A percentile compares a stretch with the other conserved stretches of the same genome.
Conservation (phyloP, 1,140 invertebrate species). For the Drosophila ambigua region DNA sequence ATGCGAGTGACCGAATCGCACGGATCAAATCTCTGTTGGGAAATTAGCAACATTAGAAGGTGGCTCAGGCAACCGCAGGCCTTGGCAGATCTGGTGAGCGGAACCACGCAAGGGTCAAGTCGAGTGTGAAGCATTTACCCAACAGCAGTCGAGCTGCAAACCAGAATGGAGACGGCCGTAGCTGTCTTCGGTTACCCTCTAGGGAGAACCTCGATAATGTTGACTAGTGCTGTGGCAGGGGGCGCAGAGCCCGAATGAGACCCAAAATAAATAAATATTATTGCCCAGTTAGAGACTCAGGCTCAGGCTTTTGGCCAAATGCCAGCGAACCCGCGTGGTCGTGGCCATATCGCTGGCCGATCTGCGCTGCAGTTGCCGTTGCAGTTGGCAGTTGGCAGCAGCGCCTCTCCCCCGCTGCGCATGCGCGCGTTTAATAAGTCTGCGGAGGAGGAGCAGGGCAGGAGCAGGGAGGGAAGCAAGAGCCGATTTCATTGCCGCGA, state of each 20-base stretch:
- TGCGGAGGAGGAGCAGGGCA: neutral
- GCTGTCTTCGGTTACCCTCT: neutral
- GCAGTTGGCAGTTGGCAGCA: slow-evolving; percentile 23
- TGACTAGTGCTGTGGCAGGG: slow-evolving; percentile 33
- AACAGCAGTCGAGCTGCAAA: slow-evolving; percentile 13
- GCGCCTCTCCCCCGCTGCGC: slow-evolving; percentile 40
- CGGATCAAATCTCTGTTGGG: slow-evolving; percentile 57
- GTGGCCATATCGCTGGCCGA: slow-evolving; percentile 49
- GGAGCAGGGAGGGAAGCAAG: no score
- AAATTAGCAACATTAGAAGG: slow-evolving; percentile 76
- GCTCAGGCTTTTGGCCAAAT: slow-evolving; percentile 45
- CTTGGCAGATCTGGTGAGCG: slow-evolving; percentile 34
- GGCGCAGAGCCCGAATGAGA: neutral
- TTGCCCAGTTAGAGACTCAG: slow-evolving; percentile 38
- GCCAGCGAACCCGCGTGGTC: slow-evolving; percentile 25
- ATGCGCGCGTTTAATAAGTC: slow-evolving; percentile 40
- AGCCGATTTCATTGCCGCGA: slow-evolving; percentile 54
- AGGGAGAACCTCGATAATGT: neutral
- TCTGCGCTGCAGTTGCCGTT: slow-evolving; percentile 28
- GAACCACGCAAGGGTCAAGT: slow-evolving; percentile 56
- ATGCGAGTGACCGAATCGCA: slow-evolving; percentile 34
- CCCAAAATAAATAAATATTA: slow-evolving; percentile 59
- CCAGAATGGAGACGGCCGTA: neutral
- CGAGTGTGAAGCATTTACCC: slow-evolving; percentile 52
- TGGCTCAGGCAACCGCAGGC: slow-evolving; percentile 42